phyloP scores from a whole-genome alignment of 2,113 vertebrate genomes.

The Ciconia boyciana region DNA sequence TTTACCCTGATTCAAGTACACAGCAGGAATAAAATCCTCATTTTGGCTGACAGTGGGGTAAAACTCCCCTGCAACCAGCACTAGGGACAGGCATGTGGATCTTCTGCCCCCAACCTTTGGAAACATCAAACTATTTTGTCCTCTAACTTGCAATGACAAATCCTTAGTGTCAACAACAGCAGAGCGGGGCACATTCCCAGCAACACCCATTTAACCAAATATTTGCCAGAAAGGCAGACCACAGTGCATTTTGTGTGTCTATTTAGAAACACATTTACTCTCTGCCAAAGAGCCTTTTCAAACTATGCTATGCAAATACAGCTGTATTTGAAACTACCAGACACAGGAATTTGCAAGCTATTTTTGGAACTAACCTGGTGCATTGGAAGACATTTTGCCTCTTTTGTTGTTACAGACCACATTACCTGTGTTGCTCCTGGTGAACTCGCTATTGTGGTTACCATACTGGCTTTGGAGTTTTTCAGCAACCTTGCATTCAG shows the following conservation, averaged over 20 bases:
- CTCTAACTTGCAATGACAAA: not conserved
- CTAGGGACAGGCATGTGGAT: not conserved
- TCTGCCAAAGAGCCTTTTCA: not conserved
- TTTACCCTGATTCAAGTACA: not conserved
- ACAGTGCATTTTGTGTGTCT: not conserved
- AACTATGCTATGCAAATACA: not conserved
- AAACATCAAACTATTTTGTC: not conserved
- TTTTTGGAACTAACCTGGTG: not conserved
- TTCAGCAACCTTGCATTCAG: not conserved
- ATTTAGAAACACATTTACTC: not conserved
- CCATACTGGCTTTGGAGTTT: not conserved
- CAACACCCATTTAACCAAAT: not conserved
- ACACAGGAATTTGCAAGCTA: not conserved
- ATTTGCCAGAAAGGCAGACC: not conserved
- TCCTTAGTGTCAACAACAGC: not conserved
- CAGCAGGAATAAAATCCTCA: not conserved
- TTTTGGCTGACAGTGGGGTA: not conserved
- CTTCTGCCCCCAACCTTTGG: not conserved
- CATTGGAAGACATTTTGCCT: not conserved
- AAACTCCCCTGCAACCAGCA: not conserved
- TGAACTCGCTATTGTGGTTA: fast-evolving
- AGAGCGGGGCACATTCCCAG: not conserved
- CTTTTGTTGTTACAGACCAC: not conserved
- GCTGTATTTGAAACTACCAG: not conserved
- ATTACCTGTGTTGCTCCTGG: not conserved